Conservation (phyloP, 2,888 invertebrate genomes). For the Capitulum mitella region DNA sequence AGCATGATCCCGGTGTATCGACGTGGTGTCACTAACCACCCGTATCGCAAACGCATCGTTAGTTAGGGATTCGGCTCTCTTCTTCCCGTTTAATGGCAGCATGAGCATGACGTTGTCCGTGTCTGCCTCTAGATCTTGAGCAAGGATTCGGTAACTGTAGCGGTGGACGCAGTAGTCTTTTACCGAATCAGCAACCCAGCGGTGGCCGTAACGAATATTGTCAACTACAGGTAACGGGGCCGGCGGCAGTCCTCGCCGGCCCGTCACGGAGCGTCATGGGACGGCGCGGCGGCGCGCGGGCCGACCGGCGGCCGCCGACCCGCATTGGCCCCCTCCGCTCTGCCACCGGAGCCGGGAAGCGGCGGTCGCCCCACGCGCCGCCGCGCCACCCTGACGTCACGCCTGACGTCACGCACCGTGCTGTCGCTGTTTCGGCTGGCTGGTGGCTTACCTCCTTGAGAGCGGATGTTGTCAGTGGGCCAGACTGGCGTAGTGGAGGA, state of each 20-base stretch:
- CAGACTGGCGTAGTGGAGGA: too few relatives aligned
- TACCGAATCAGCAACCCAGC: slow-evolving; percentile 49
- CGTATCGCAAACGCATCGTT: neutral
- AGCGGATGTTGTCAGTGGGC: too few relatives aligned
- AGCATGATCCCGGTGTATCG: neutral
- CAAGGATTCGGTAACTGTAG: slow-evolving; percentile 40
- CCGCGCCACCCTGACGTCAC: too few relatives aligned
- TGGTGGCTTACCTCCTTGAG: too few relatives aligned
- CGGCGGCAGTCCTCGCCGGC: neutral
- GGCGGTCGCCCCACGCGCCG: too few relatives aligned
- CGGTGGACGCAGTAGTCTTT: slow-evolving; percentile 41
- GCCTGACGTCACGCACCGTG: too few relatives aligned
- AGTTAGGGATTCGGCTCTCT: neutral
- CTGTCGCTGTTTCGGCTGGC: too few relatives aligned
- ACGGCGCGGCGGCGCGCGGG: neutral
- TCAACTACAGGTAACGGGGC: slow-evolving; percentile 45
- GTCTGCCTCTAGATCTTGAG: slow-evolving; percentile 29
- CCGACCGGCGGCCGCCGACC: neutral
- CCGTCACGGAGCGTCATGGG: too few relatives aligned
- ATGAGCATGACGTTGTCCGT: slow-evolving; percentile 6
- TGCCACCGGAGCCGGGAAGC: too few relatives aligned
- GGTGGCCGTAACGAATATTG: slow-evolving; percentile 51
- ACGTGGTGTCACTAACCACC: neutral
- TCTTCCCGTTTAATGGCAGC: neutral
- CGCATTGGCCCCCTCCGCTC: neutral